Percentiles rank a stretch among this genome's conserved stretches.
These are phyloP conservation scores for Carpatolechia fugitivella DNA, from an alignment of 2,888 invertebrate genomes.

Conservation along the genomic window DNA sequence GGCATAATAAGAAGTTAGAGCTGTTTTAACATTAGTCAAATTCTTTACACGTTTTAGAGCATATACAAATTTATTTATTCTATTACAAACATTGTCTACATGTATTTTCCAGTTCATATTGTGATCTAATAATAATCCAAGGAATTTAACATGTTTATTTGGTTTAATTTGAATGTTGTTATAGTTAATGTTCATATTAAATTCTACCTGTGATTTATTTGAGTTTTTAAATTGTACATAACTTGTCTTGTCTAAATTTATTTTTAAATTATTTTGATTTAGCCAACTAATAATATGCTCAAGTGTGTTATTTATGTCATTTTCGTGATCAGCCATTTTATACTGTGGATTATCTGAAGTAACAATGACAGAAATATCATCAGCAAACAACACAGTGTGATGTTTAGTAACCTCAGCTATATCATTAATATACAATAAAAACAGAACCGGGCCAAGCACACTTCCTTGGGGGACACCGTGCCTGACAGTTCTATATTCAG, in stretches of 20 bases:
- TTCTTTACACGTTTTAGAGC: not conserved
- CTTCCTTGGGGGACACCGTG: constrained; percentile 7
- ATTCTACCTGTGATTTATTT: not conserved
- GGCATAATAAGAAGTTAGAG: not conserved
- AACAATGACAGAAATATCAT: constrained; percentile 6
- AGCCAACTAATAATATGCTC: not conserved
- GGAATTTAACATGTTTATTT: not conserved
- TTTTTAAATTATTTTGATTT: not conserved
- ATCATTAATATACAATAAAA: not conserved
- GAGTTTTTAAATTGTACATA: not conserved
- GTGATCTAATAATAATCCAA: not conserved
- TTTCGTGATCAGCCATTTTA: not conserved
- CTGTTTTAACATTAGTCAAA: not conserved
- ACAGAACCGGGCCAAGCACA: not conserved
- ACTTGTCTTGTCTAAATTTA: not conserved
- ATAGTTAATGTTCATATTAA: not conserved
- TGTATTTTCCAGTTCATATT: not conserved
- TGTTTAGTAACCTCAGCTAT: not conserved
- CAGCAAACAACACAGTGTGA: constrained; percentile 1
- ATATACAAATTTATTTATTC: not conserved
- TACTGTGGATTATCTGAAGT: not conserved
- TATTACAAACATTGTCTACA: not conserved
- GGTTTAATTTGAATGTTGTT: not conserved
- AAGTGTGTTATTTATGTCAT: not conserved
- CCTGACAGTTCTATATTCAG: not conserved